These are phyloP conservation scores for Lordiphosa fenestrarum DNA, from an alignment of 2,888 invertebrate genomes.

Conservation along the genomic window DNA sequence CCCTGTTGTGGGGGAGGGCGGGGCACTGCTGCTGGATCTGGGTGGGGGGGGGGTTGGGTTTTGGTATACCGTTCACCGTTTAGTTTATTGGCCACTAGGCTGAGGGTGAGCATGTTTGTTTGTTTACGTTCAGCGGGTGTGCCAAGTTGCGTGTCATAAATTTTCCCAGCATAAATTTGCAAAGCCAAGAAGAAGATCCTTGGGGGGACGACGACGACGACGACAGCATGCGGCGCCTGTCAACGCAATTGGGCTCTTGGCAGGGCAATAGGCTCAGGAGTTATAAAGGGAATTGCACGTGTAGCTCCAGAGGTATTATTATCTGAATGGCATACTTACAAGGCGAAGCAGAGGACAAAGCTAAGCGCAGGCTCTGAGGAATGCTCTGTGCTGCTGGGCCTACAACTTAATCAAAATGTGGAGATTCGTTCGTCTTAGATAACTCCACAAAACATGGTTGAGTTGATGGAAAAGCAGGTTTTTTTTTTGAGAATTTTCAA, in stretches of 20 bases:
- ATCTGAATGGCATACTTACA: constrained; percentile 69
- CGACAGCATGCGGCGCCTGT: constrained; percentile 61
- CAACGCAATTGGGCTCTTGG: constrained; percentile 55
- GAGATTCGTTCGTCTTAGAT: too few species aligned
- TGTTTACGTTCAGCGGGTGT: constrained; percentile 66
- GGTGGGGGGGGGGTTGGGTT: constrained; percentile 16
- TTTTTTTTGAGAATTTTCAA: too few species aligned
- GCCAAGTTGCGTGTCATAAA: constrained; percentile 76
- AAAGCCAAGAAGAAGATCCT: constrained; percentile 36
- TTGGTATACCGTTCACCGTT: constrained; percentile 44
- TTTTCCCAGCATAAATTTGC: constrained; percentile 76
- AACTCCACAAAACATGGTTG: too few species aligned
- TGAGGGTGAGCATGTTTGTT: constrained; percentile 29
- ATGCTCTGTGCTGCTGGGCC: too few species aligned
- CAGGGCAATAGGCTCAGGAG: constrained; percentile 33
- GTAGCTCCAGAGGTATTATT: constrained; percentile 74
- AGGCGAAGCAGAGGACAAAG: background rate
- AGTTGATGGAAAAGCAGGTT: too few species aligned
- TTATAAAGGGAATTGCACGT: constrained; percentile 77
- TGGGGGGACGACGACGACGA: background rate
- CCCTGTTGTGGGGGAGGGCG: constrained; percentile 19
- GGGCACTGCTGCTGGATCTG: constrained; percentile 8
- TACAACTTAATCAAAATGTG: too few species aligned
- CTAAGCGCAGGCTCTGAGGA: too few species aligned
- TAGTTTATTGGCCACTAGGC: constrained; percentile 73